These are phyloP conservation scores for Pammene aurita DNA, from an alignment of 2,888 invertebrate species.

Conservation along the genomic window DNA sequence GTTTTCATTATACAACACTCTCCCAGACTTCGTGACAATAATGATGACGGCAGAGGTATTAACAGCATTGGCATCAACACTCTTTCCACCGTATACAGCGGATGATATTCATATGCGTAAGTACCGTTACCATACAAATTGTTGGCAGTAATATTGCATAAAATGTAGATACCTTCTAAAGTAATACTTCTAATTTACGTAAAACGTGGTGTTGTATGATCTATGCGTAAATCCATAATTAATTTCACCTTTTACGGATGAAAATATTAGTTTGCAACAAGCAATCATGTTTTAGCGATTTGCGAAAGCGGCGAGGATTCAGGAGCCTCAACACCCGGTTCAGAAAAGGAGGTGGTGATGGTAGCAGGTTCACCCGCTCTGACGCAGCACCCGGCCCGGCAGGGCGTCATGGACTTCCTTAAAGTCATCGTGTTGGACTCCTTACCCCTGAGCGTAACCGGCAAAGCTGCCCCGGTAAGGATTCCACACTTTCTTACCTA, in stretches of 20 bases:
- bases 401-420: slow-evolving; percentile 97
- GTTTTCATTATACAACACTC: slow-evolving; percentile 97
- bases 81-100: slow-evolving; percentile 87
- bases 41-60: slow-evolving; percentile 97
- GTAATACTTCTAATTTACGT: too few species aligned
- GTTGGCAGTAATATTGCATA: too few species aligned
- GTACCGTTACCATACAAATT: slow-evolving; percentile 51
- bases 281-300: slow-evolving; percentile 57
- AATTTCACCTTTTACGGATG: too few species aligned
- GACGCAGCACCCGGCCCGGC: slow-evolving; percentile 91
- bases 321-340: slow-evolving; percentile 90
- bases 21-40: slow-evolving; percentile 95
- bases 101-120: slow-evolving; percentile 77
- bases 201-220: too few species aligned
- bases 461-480: slow-evolving; percentile 88
- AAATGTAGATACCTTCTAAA: too few species aligned
- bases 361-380: slow-evolving; percentile 76
- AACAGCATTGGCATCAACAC: slow-evolving; percentile 91
- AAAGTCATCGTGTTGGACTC: slow-evolving; percentile 97
- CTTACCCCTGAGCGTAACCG: slow-evolving; percentile 90
- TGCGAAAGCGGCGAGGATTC: slow-evolving; percentile 89
- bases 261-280: background rate
- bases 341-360: slow-evolving; percentile 82
- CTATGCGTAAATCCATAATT: too few species aligned
- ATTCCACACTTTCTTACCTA: background rate